Conservation (phyloP, 2,797 vertebrate genomes). For the Lepus oiostolus region DNA sequence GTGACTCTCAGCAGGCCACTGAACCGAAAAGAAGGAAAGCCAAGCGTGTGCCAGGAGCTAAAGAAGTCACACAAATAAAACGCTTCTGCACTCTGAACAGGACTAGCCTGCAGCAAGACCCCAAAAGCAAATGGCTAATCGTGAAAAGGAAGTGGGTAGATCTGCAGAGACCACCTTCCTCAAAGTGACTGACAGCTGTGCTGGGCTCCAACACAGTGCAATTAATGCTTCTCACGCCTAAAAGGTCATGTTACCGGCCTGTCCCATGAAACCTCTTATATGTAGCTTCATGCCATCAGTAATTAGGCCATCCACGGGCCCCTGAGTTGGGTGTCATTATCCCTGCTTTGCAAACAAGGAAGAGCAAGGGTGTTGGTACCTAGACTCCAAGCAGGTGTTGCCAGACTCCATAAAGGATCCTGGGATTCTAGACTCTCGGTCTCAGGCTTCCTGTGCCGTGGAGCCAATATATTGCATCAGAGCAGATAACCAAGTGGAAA, state of each 20-base stretch:
- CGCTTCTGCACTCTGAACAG: slow-evolving; percentile 18
- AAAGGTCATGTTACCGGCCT: slow-evolving; percentile 9
- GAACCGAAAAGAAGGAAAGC: neutral
- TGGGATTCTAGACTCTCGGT: slow-evolving; percentile 36
- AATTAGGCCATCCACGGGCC: slow-evolving; percentile 63
- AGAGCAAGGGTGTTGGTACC: slow-evolving; percentile 48
- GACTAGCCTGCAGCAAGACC: neutral
- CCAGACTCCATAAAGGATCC: slow-evolving; percentile 19
- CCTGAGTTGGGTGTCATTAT: slow-evolving; percentile 78
- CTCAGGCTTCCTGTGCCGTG: neutral
- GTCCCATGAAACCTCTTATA: slow-evolving; percentile 33
- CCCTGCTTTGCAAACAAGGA: slow-evolving; percentile 76
- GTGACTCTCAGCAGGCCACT: neutral
- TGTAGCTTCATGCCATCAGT: slow-evolving; percentile 41
- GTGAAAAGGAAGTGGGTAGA: slow-evolving; percentile 6
- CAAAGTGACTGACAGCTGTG: slow-evolving; percentile 18
- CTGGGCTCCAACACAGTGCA: neutral
- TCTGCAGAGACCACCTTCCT: slow-evolving; percentile 16
- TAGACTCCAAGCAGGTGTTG: neutral
- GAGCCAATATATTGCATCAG: neutral
- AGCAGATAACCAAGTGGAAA: slow-evolving; percentile 34
- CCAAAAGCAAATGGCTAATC: neutral
- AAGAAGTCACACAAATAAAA: slow-evolving; percentile 17
- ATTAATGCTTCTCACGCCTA: slow-evolving; percentile 61
- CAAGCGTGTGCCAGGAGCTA: no score